Base-by-base conservation (phyloP, 2,113 vertebrate species). In the Percopsis transmontana region DNA sequence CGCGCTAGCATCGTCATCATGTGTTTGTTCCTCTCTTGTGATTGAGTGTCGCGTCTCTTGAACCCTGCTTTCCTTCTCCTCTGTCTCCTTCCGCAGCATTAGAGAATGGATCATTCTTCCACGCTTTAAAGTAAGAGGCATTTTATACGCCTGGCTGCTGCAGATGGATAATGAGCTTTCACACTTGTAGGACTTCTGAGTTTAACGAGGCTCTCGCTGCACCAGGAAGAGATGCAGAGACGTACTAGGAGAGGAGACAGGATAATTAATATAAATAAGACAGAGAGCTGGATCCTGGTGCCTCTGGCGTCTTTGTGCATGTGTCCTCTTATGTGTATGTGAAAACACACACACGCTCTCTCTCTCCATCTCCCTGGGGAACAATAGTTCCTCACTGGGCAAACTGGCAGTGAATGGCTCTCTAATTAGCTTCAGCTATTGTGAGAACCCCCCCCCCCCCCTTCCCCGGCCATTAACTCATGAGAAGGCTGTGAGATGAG, bases 241-340 rank as follows among this genome's bases (percentile, higher is more conserved):
- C 64, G 68, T 70, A 77, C 68, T 65, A 74, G 64, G 50, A 9
- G 58, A 69, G 40, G 18, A 24, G 71, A 73, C 40, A 45, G 68
- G 59, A 53, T 82, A 77, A 84, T 80, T 81, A 76, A 57, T 60
- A 27, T 72, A 59, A 75, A 54, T 56, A 59, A 64, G 55, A 53
- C 40, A 39, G 47, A 24, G 12, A 23, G 51, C 45, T 24, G 11
- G 18, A 6, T 69, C 1, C 0, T 18, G 58, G 58, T 62, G 9
- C 51, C 60, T 66, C 40, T 51, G 16, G n/a, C 40, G 45, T 50
- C 20, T 42, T 58, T 57, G 60, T 72, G 11, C 40, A 10, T 54
- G 11, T 19, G 3, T 60, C 15, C 72, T 13, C 42, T 12, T 45
- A 44, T 40, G n/a, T 51, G 14, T 44, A 47, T 44, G 23, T 66